phyloP scores from a whole-genome alignment of 2,113 vertebrate species.

The Calcarius ornatus region DNA sequence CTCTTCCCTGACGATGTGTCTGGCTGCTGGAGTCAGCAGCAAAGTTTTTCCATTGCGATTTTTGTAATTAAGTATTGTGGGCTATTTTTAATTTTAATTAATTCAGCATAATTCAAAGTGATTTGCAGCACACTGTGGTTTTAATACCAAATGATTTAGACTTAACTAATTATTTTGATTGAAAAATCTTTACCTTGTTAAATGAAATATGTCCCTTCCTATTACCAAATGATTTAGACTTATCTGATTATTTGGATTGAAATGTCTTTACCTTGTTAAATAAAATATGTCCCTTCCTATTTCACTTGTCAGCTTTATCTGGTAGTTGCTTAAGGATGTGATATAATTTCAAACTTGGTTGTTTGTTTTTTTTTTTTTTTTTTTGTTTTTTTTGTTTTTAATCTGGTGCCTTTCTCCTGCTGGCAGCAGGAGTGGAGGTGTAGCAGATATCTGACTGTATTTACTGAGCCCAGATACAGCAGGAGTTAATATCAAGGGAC shows the following conservation, averaged over 20 bases:
- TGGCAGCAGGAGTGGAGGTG: not conserved
- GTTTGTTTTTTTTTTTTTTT: not conserved
- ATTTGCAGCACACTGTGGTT: rapidly evolving
- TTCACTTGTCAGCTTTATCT: not conserved
- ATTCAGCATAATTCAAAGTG: not conserved
- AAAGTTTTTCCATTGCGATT: not conserved
- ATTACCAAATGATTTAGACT: not conserved
- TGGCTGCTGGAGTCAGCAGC: not conserved
- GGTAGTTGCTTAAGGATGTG: not conserved
- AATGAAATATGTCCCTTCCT: not conserved
- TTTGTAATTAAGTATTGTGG: not conserved
- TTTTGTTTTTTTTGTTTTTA: not conserved
- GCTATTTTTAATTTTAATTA: not conserved
- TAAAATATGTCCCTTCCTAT: not conserved
- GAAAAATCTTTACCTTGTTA: not conserved
- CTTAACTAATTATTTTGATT: not conserved
- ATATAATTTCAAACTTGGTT: rapidly evolving
- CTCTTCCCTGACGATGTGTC: not conserved
- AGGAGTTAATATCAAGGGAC: not conserved
- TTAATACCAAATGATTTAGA: not conserved
- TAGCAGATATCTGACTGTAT: not conserved
- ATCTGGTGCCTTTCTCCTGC: not conserved
- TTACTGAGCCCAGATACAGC: not conserved
- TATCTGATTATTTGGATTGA: not conserved
- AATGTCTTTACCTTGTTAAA: not conserved